A percentile compares a stretch with the other conserved stretches of the same genome.
phyloP scores from a whole-genome alignment of 2,113 vertebrate genomes.

The Peromyscus polionotus region DNA sequence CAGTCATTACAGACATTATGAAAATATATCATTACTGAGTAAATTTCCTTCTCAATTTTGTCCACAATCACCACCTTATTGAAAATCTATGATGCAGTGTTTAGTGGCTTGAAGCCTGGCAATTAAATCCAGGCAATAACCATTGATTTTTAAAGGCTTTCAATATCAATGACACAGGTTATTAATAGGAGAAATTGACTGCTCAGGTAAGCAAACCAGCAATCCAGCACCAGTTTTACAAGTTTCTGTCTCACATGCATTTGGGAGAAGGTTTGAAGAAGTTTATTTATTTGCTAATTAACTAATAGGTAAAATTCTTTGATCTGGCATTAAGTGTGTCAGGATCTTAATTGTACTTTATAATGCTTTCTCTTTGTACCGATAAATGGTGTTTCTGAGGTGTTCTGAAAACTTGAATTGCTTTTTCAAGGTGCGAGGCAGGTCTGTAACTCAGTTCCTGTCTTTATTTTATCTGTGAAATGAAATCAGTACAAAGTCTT shows the following conservation, averaged over 20 bases:
- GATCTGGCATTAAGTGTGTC: neutral
- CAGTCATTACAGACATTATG: slow-evolving; percentile 37
- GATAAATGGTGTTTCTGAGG: neutral
- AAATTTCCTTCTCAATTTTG: slow-evolving; percentile 68
- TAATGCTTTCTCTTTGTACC: neutral
- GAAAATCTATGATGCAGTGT: slow-evolving; percentile 60
- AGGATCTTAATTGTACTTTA: neutral
- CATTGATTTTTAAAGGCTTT: slow-evolving; percentile 69
- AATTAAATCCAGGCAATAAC: slow-evolving; percentile 52
- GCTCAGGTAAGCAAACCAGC: slow-evolving; percentile 36
- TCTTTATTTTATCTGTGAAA: neutral
- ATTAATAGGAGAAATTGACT: slow-evolving; percentile 65
- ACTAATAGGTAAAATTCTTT: slow-evolving; percentile 25
- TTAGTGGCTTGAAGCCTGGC: neutral
- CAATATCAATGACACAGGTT: slow-evolving; percentile 48
- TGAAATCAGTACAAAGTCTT: neutral
- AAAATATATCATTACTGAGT: slow-evolving; percentile 61
- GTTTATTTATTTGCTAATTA: slow-evolving; percentile 57
- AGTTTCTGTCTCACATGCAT: slow-evolving; percentile 48
- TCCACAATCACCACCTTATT: slow-evolving; percentile 71
- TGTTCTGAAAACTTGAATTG: neutral
- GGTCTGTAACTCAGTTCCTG: neutral
- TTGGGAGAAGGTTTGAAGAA: slow-evolving; percentile 34
- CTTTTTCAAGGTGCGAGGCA: neutral
- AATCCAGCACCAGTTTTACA: slow-evolving; percentile 38